These are phyloP conservation scores for Lepidurus apus DNA, from an alignment of 1,140 invertebrate genomes.

Conservation along the genomic window DNA sequence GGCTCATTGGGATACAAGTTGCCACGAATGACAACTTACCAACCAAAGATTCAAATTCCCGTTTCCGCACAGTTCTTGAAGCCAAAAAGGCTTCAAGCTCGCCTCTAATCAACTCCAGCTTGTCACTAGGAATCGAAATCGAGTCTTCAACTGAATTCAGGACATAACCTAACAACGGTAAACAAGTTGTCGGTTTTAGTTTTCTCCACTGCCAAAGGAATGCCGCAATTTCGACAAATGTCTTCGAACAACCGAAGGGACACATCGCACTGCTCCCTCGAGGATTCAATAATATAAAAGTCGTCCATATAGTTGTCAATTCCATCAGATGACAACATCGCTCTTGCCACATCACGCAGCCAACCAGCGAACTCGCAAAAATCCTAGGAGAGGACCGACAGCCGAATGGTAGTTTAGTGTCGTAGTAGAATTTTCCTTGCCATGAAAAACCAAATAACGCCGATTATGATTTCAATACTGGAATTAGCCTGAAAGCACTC, in stretches of 20 bases:
- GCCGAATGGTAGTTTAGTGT: constrained; percentile 12
- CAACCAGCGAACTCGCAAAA: background rate
- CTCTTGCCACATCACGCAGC: background rate
- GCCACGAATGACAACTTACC: background rate
- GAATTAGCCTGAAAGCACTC: background rate
- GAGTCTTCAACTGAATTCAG: background rate
- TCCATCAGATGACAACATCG: background rate
- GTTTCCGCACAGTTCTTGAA: background rate
- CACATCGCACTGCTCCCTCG: background rate
- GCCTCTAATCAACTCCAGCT: background rate
- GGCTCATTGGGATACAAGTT: background rate
- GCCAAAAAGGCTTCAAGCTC: background rate
- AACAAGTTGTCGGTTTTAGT: background rate
- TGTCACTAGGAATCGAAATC: background rate
- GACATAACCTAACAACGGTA: background rate
- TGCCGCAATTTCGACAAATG: background rate
- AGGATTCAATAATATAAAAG: background rate
- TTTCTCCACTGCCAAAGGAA: background rate
- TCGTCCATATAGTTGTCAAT: background rate
- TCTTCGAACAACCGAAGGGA: background rate
- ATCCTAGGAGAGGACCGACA: background rate
- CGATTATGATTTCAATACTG: background rate
- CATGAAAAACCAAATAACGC: background rate
- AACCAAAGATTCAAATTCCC: background rate
- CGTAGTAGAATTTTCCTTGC: background rate